A percentile compares a stretch with the other conserved stretches of the same genome.
Conservation (phyloP, 1,140 invertebrate species). For the Papilio polytes region DNA sequence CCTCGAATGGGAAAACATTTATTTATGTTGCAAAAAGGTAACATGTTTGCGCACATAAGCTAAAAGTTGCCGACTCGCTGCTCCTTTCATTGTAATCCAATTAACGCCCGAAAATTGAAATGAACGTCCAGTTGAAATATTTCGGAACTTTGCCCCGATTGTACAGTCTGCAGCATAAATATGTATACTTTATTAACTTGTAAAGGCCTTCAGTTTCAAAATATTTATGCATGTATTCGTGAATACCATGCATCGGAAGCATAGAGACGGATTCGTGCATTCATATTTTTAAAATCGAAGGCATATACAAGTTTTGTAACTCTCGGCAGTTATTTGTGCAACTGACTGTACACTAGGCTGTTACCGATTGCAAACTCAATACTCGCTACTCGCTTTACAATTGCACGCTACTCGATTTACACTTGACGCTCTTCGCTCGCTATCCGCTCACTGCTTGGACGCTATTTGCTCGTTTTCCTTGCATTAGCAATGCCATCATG, state of each 20-base stretch:
- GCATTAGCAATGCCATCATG: neutral
- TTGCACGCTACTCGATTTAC: neutral
- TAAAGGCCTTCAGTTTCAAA: too few species aligned
- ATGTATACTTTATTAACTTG: too few species aligned
- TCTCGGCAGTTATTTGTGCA: too few species aligned
- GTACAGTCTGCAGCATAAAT: too few species aligned
- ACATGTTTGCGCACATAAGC: neutral
- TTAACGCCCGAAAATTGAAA: constrained; percentile 2
- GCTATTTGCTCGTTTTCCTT: constrained; percentile 8
- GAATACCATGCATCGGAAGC: too few species aligned
- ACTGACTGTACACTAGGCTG: neutral
- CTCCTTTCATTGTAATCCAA: neutral
- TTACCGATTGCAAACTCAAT: neutral
- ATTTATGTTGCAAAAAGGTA: neutral
- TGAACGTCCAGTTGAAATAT: constrained; percentile 1
- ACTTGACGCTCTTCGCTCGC: neutral
- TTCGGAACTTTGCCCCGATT: neutral
- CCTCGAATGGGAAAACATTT: neutral
- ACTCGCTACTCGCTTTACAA: neutral
- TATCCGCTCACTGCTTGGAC: neutral
- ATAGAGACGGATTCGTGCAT: too few species aligned
- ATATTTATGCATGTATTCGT: too few species aligned
- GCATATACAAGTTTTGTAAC: too few species aligned
- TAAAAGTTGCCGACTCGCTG: neutral
- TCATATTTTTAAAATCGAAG: too few species aligned